Conservation (phyloP, 1,140 invertebrate species). For the Physella acuta region DNA sequence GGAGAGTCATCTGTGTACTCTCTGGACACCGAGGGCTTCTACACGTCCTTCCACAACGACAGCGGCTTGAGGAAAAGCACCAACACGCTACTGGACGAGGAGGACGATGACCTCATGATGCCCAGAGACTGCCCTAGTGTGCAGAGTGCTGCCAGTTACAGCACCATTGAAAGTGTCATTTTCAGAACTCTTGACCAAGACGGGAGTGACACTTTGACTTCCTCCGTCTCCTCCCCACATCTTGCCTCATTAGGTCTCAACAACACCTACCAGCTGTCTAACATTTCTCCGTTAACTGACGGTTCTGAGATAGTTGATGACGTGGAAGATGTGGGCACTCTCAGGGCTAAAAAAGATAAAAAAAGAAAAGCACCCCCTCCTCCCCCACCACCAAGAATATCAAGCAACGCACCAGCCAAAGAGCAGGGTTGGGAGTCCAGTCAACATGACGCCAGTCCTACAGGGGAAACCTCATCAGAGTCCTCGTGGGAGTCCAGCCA, state of each 20-base stretch:
- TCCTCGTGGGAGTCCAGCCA: no score
- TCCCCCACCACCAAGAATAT: conserved; percentile 39
- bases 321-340: not conserved
- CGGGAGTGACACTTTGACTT: conserved; percentile 22
- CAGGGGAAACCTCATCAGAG: conserved; percentile 29
- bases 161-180: conserved; percentile 46
- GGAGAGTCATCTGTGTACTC: conserved; percentile 92
- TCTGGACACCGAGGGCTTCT: conserved; percentile 94
- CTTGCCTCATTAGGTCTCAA: not conserved
- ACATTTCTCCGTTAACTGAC: conserved; percentile 1
- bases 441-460: no score
- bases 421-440: no score
- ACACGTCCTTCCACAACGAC: conserved; percentile 95
- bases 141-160: conserved; percentile 39
- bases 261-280: not conserved
- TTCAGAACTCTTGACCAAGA: conserved; percentile 33
- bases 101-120: conserved; percentile 33
- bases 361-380: conserved; percentile 23
- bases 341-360: conserved; percentile 7
- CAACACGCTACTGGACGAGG: conserved; percentile 37
- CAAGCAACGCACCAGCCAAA: conserved; percentile 33
- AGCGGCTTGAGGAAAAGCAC: conserved; percentile 70
- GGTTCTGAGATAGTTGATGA: not conserved
- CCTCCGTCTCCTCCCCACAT: conserved; percentile 11
- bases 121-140: conserved; percentile 38